Conservation (phyloP, 1,140 invertebrate species). For the Meloidogyne hapla region DNA sequence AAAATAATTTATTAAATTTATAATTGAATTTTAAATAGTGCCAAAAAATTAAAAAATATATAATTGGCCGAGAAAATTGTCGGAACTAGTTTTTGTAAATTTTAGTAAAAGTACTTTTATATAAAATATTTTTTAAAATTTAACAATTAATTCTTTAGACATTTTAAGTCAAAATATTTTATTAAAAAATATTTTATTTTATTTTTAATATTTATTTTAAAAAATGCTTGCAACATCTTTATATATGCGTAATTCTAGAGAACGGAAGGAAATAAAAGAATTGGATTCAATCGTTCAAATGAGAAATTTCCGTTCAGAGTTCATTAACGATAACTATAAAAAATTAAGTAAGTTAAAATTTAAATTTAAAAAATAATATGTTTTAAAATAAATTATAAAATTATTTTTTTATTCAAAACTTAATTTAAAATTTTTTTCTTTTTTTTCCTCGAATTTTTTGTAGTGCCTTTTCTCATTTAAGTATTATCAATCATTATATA, state of each 20-base stretch:
- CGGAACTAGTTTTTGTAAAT: neutral
- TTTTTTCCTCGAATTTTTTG: too few species aligned
- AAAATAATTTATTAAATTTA: too few species aligned
- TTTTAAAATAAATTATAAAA: neutral
- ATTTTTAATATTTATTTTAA: neutral
- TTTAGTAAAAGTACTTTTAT: neutral
- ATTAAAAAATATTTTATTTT: neutral
- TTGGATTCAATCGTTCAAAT: constrained; percentile 3
- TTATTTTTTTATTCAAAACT: too few species aligned
- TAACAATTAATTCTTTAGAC: neutral
- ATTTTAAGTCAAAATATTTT: neutral
- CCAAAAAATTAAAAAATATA: neutral
- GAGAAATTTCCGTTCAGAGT: constrained; percentile 22
- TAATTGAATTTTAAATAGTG: neutral
- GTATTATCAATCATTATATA: too few species aligned
- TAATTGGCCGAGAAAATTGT: neutral
- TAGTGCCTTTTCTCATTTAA: too few species aligned
- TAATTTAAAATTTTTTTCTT: too few species aligned
- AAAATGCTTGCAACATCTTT: constrained; percentile 26
- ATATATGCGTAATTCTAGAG: constrained; percentile 27
- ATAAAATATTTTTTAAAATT: neutral
- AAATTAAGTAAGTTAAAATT: constrained; percentile 19
- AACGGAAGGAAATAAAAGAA: constrained; percentile 22
- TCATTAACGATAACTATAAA: constrained; percentile 23
- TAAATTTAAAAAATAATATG: neutral